These are phyloP conservation scores for Geotrupes spiniger DNA, from an alignment of 2,888 invertebrate genomes.

Conservation along the genomic window DNA sequence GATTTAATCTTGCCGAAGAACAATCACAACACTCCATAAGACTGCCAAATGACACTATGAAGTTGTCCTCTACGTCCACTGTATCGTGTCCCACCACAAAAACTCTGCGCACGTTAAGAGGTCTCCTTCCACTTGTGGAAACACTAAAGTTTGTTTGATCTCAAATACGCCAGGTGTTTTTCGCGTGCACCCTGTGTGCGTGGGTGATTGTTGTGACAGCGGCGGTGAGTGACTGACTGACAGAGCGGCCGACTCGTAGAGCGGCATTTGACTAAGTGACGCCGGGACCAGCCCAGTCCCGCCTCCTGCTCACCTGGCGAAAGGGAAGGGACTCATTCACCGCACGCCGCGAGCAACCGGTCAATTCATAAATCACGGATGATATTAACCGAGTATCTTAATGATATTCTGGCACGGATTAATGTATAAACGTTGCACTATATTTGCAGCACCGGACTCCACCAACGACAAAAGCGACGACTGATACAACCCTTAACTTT, in stretches of 20 bases:
- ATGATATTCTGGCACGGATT: constrained; percentile 37
- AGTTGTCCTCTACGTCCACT: constrained; percentile 3
- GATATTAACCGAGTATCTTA: constrained; percentile 40
- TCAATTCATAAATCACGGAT: constrained; percentile 48
- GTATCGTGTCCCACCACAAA: background rate
- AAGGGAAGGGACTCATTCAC: constrained; percentile 51
- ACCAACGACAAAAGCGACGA: too few species aligned
- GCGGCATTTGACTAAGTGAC: constrained; percentile 50
- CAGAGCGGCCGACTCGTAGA: constrained; percentile 40
- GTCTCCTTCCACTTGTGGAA: background rate
- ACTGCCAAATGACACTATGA: constrained; percentile 21
- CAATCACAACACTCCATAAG: constrained; percentile 29
- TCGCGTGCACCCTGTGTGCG: constrained; percentile 20
- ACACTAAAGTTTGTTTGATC: background rate
- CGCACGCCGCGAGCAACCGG: constrained; percentile 32
- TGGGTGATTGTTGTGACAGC: constrained; percentile 36
- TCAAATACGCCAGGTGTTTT: constrained; percentile 2
- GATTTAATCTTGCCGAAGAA: constrained; percentile 25
- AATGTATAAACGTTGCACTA: constrained; percentile 24
- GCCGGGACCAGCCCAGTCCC: constrained; percentile 48
- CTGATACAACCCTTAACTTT: too few species aligned
- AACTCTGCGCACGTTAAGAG: background rate
- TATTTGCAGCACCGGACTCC: constrained; percentile 9
- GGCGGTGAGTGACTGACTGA: constrained; percentile 36
- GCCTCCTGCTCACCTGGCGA: constrained; percentile 48